Evolutionary conservation across 2,797 vertebrate genomes (phyloP).

Genomic region (Meda fulgida): DNA sequence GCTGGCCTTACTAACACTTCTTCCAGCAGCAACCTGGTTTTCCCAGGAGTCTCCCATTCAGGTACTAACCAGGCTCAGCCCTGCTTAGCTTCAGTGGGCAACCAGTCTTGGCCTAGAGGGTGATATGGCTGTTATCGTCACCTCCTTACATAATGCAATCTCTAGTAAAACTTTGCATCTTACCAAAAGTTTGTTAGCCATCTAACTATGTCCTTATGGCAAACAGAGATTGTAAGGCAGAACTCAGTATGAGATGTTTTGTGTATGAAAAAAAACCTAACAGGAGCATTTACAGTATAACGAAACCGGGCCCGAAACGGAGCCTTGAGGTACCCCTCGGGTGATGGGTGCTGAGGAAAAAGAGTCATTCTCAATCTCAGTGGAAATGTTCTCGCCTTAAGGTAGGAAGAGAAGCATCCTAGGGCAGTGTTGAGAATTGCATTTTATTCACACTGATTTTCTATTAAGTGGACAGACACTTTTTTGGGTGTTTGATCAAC

Average conservation of each 20-base stretch:
- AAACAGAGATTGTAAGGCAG: not conserved
- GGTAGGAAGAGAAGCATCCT: constrained; percentile 9
- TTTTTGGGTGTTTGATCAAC: too few relatives aligned
- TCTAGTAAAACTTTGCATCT: not conserved
- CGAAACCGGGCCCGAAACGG: not conserved
- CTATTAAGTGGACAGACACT: not conserved
- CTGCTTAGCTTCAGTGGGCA: too few relatives aligned
- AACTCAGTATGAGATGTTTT: not conserved
- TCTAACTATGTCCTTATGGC: not conserved
- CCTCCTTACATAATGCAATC: not conserved
- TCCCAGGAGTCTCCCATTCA: too few relatives aligned
- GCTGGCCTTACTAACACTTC: too few relatives aligned
- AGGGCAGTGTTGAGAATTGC: not conserved
- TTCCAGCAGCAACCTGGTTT: too few relatives aligned
- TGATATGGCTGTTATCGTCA: too few relatives aligned
- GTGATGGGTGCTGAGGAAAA: not conserved
- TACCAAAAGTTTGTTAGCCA: not conserved
- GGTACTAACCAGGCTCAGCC: too few relatives aligned
- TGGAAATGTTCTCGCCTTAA: not conserved
- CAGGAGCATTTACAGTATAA: not conserved
- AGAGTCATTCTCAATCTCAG: not conserved
- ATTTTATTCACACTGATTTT: constrained; percentile 12
- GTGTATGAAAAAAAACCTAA: not conserved
- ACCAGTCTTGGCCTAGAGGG: too few relatives aligned
- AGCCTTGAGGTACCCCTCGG: constrained; percentile 22